Evolutionary conservation across 2,113 vertebrate species (phyloP), one percentile per base, ranked within the genome.

Genomic region (Seriola aureovittata): DNA sequence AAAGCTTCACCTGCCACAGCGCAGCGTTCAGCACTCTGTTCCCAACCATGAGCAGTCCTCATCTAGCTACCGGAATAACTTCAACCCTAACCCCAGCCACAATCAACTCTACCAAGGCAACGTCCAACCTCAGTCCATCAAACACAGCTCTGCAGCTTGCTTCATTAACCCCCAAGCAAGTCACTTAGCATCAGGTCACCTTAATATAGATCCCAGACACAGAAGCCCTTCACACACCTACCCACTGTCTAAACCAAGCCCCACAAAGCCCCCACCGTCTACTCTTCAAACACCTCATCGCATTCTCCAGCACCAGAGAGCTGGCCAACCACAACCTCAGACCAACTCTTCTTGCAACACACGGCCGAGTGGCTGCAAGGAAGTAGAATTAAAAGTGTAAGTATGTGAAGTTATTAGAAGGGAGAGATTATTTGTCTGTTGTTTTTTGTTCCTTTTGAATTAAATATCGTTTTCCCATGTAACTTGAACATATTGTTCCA

Each of bases 321-420:
- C 75, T 14, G 50, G 62, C 59, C 85, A 82, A 66, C n/a, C 54
- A 46, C 71, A 77, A 82, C 88, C 86, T 85, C 76, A 84, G 44
- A 75, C 54, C 48, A 83, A 21, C 72, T 65, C 74, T 54, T 72
- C 59, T 75, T 62, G 65, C 55, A 75, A 10, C 69, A 19, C 70
- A 55, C 44, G 9, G 8, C 67, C 81, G 44, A 85, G 68, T 62
- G 77, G 57, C 71, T 70, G 75, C 69, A 86, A 64, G 40, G 86
- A 91, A 44, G 78, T 42, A 17, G 90, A 91, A 64, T 21, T 89
- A 70, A 92, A 85, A 91, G 46, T 87, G 95, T 96, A 88, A 95
- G 91, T 93, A 80, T 80, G 7, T 77, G 13, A 14, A 59, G 9
- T 69, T 5, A 62, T 36, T 48, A 5, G 46, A 85, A 32, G 68